Conservation (phyloP, 2,797 vertebrate genomes). For the Carapus acus region DNA sequence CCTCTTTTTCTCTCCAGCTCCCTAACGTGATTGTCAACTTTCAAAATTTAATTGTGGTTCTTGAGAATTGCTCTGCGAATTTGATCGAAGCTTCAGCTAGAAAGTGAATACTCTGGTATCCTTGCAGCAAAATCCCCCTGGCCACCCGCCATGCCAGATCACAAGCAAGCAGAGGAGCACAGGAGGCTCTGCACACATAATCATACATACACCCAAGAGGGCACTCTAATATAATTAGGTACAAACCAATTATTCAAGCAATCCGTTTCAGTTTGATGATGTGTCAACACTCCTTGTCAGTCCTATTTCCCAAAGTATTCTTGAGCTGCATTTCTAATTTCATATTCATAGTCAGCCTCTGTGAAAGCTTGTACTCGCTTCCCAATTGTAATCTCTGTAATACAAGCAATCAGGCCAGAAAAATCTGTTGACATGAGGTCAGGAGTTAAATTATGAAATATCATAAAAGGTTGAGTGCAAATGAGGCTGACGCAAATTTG, state of each 20-base stretch:
- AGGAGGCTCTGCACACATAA: conserved; percentile 43
- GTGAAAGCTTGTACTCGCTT: conserved; percentile 47
- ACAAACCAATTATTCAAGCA: conserved; percentile 73
- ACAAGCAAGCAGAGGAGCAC: conserved; percentile 29
- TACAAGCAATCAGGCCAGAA: conserved; percentile 41
- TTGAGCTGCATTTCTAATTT: conserved; percentile 61
- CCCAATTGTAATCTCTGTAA: conserved; percentile 51
- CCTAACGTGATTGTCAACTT: conserved; percentile 69
- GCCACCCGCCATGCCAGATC: conserved; percentile 20
- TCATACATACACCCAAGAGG: conserved; percentile 57
- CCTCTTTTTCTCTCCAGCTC: conserved; percentile 43
- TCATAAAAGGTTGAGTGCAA: conserved; percentile 52
- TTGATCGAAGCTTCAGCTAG: conserved; percentile 53
- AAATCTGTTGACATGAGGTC: conserved; percentile 56
- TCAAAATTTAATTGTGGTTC: conserved; percentile 63
- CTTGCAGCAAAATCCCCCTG: conserved; percentile 26
- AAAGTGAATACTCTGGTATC: conserved; percentile 51
- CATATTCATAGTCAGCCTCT: conserved; percentile 48
- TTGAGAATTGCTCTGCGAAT: conserved; percentile 57
- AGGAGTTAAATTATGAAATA: conserved; percentile 55
- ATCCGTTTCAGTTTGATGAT: conserved; percentile 70
- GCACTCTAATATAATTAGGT: conserved; percentile 68
- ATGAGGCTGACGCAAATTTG: conserved; percentile 24
- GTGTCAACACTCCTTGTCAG: conserved; percentile 67
- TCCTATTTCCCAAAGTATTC: conserved; percentile 63